A percentile compares a stretch with the other conserved stretches of the same genome.
phyloP scores from a whole-genome alignment of 1,140 invertebrate species.

The Octopus sinensis region DNA sequence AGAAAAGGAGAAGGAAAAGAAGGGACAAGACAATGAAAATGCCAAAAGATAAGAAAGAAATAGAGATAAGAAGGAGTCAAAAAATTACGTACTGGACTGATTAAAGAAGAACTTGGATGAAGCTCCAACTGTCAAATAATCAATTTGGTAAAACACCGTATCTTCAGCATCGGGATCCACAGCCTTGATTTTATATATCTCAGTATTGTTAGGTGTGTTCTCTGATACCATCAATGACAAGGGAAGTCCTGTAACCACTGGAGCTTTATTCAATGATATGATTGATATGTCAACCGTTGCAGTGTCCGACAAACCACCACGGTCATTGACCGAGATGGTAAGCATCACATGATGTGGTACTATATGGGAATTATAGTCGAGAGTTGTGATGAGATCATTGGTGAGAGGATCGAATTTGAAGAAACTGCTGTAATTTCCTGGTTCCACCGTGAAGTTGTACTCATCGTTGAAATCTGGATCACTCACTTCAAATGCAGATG shows the following conservation, averaged over 20 bases:
- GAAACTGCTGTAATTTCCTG: not conserved
- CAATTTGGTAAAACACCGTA: not conserved
- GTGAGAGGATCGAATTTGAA: not conserved
- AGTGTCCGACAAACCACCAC: not conserved
- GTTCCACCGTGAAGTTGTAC: not conserved
- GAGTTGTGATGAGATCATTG: not conserved
- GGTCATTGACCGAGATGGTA: not conserved
- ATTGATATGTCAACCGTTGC: not conserved
- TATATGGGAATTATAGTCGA: not conserved
- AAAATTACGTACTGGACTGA: not conserved
- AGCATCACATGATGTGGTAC: not conserved
- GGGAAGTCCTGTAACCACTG: not conserved
- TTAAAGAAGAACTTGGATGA: conserved; percentile 2
- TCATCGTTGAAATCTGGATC: not conserved
- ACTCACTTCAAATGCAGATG: not conserved
- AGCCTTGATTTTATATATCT: not conserved
- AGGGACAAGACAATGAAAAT: no score
- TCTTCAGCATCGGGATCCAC: not conserved
- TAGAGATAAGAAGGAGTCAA: not conserved
- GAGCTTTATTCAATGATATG: not conserved
- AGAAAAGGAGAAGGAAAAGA: no score
- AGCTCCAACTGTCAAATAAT: not conserved
- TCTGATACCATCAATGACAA: not conserved
- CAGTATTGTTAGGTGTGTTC: not conserved
- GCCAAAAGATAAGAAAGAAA: no score